These are phyloP conservation scores for Montipora capitata DNA, from an alignment of 92 coral and sea anemone genomes.

Conservation along the genomic window DNA sequence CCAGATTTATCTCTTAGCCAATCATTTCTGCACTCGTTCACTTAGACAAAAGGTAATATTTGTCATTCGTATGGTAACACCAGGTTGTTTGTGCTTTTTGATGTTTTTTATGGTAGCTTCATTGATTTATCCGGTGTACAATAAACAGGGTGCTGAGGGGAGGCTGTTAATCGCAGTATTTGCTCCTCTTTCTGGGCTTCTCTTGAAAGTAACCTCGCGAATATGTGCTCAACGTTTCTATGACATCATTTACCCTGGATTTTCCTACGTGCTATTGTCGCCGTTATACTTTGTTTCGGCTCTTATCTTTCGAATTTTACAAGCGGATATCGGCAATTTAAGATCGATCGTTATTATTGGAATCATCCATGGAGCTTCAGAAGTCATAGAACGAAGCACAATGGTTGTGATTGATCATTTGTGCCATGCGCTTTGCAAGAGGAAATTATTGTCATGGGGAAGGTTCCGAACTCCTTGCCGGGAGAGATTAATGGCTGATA, in stretches of 20 bases:
- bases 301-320: not conserved
- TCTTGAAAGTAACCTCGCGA: not conserved
- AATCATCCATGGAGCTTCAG: not conserved
- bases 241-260: not conserved
- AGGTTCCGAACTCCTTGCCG: constrained; percentile 59
- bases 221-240: not conserved
- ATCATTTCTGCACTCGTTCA: not conserved
- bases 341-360: not conserved
- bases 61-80: not conserved
- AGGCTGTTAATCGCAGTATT: not conserved
- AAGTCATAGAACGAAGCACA: not conserved
- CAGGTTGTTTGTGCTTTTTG: not conserved
- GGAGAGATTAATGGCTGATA: constrained; percentile 56
- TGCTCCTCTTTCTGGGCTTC: not conserved
- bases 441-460: constrained; percentile 27
- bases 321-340: not conserved
- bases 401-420: not conserved
- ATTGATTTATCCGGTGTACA: not conserved
- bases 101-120: not conserved
- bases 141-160: not conserved
- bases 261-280: not conserved
- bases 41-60: not conserved
- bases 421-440: not conserved
- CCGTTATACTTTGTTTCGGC: not conserved
- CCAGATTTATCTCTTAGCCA: not conserved